phyloP scores from a whole-genome alignment of 2,797 vertebrate genomes.

The Benthosema pterotum region DNA sequence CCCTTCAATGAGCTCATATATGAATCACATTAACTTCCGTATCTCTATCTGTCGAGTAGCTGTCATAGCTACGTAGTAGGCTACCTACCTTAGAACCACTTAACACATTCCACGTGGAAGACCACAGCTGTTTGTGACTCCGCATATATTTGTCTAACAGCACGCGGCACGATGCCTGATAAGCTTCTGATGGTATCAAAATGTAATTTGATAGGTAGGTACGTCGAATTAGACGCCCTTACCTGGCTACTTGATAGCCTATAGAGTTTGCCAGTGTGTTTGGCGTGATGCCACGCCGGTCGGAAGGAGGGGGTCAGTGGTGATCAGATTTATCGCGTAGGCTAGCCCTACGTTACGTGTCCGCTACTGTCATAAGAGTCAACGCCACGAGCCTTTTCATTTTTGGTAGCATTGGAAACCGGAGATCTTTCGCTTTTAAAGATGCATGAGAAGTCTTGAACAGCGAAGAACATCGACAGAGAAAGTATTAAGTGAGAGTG shows the following conservation, averaged over 20 bases:
- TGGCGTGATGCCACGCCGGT: slow-evolving; percentile 26
- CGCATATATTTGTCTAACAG: slow-evolving; percentile 4
- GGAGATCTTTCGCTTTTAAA: slow-evolving; percentile 79
- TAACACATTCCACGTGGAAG: neutral
- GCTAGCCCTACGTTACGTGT: too few species aligned
- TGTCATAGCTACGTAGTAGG: slow-evolving; percentile 12
- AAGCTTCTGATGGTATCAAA: too few species aligned
- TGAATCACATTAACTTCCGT: slow-evolving; percentile 60
- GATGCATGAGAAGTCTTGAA: slow-evolving; percentile 77
- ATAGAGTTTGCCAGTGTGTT: slow-evolving; percentile 1
- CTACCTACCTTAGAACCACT: slow-evolving; percentile 12
- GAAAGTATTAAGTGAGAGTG: slow-evolving; percentile 64
- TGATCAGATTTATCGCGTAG: slow-evolving; percentile 59
- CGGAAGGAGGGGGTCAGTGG: slow-evolving; percentile 14
- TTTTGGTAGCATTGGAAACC: slow-evolving; percentile 68
- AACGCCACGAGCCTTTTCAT: slow-evolving; percentile 41
- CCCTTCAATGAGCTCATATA: slow-evolving; percentile 66
- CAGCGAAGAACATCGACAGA: slow-evolving; percentile 35
- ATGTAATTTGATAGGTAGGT: too few species aligned
- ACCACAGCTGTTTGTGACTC: slow-evolving; percentile 1
- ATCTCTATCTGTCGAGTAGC: slow-evolving; percentile 2
- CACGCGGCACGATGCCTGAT: slow-evolving; percentile 10
- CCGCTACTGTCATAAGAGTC: slow-evolving; percentile 49
- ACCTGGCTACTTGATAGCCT: slow-evolving; percentile 1
- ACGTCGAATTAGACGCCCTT: neutral